These are phyloP conservation scores for Rachycentron canadum DNA, from an alignment of 2,797 vertebrate genomes.

Conservation along the genomic window DNA sequence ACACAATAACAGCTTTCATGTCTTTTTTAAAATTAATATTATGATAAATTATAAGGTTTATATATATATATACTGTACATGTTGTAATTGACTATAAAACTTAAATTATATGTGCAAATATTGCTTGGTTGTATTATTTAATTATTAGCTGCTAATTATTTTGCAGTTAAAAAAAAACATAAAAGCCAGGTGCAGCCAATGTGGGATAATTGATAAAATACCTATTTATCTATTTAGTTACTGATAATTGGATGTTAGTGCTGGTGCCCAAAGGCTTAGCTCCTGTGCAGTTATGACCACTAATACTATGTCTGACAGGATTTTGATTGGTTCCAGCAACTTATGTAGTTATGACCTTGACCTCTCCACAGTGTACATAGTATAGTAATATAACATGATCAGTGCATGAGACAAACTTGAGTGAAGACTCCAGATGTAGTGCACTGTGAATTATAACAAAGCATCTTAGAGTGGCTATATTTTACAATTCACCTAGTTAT, in stretches of 20 bases:
- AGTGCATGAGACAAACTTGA: neutral
- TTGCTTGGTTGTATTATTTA: neutral
- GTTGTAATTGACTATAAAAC: neutral
- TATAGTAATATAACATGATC: neutral
- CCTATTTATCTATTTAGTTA: constrained; percentile 10
- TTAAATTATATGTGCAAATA: neutral
- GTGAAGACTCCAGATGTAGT: neutral
- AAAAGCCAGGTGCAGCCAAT: constrained; percentile 6
- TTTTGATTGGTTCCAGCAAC: constrained; percentile 6
- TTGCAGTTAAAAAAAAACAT: constrained; percentile 37
- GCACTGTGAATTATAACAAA: neutral
- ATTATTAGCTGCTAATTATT: constrained; percentile 23
- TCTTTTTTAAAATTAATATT: neutral
- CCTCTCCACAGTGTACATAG: neutral
- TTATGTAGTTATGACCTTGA: constrained; percentile 37
- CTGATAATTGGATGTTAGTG: constrained; percentile 16
- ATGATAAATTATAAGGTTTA: too few species aligned
- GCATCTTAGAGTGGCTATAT: constrained; percentile 9
- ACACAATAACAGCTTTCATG: neutral
- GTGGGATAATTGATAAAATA: constrained; percentile 28
- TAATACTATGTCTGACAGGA: neutral
- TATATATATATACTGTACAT: neutral
- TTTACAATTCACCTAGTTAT: constrained; percentile 52
- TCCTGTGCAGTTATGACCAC: constrained; percentile 58
- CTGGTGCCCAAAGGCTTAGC: constrained; percentile 6